A percentile compares a stretch with the other conserved stretches of the same genome.
Evolutionary conservation across 2,113 vertebrate species (phyloP).

Genomic region (Mola mola): DNA sequence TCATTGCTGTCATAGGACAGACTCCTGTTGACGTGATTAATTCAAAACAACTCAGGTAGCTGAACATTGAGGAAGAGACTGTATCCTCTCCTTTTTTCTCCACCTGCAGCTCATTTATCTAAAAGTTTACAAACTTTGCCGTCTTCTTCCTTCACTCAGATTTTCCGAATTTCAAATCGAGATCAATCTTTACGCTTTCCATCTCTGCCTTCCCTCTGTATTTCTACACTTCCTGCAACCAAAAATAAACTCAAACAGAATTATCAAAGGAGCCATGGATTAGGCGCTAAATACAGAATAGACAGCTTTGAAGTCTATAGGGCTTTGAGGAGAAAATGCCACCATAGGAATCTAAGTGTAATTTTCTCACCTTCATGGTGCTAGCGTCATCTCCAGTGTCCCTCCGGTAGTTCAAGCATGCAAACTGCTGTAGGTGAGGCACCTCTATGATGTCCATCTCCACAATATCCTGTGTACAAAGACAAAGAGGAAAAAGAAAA

Average conservation of each 20-base stretch:
- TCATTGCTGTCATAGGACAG: slow-evolving; percentile 17
- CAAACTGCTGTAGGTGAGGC: slow-evolving; percentile 16
- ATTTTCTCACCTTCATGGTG: slow-evolving; percentile 33
- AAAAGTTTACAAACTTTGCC: slow-evolving; percentile 37
- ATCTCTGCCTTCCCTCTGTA: slow-evolving; percentile 29
- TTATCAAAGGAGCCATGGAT: slow-evolving; percentile 70
- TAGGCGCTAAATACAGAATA: slow-evolving; percentile 65
- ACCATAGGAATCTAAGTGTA: slow-evolving; percentile 61
- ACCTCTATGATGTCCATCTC: slow-evolving; percentile 4
- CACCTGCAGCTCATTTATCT: neutral
- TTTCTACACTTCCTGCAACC: slow-evolving; percentile 52
- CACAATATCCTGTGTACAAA: slow-evolving; percentile 17
- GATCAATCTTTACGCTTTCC: slow-evolving; percentile 43
- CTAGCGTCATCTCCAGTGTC: slow-evolving; percentile 13
- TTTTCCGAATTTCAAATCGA: slow-evolving; percentile 35
- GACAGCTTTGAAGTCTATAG: slow-evolving; percentile 70
- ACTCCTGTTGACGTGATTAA: slow-evolving; percentile 12
- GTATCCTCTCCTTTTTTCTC: slow-evolving; percentile 8
- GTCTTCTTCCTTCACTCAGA: neutral
- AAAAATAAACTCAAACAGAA: slow-evolving; percentile 71
- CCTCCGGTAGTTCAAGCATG: slow-evolving; percentile 18
- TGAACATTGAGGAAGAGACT: too few relatives aligned
- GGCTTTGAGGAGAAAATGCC: slow-evolving; percentile 70
- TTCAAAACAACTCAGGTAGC: too few relatives aligned
- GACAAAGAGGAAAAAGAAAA: slow-evolving; percentile 23